A percentile compares a stretch with the other conserved stretches of the same genome.
Conservation (phyloP, 64 coral and sea anemone species). For the Montipora cactus region DNA sequence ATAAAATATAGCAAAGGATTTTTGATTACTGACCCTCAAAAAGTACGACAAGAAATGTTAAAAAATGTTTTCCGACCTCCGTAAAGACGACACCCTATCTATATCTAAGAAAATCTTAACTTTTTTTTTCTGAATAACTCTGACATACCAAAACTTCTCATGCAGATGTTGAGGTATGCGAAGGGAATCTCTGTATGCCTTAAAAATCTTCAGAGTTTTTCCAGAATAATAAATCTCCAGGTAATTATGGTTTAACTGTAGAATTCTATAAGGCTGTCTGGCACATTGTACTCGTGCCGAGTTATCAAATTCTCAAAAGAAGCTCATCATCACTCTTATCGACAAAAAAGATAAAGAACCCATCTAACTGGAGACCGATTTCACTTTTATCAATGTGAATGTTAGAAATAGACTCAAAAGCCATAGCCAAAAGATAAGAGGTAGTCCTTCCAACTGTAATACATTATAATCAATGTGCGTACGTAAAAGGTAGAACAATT, state of each 20-base stretch:
- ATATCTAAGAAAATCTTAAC: constrained; percentile 2
- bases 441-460: not conserved
- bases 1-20: not conserved
- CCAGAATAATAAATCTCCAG: constrained; percentile 9
- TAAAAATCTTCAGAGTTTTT: constrained; percentile 17
- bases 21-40: not conserved
- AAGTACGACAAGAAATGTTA: not conserved
- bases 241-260: constrained; percentile 30
- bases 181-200: constrained; percentile 1
- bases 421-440: not conserved
- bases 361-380: constrained; percentile 15
- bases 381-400: not conserved
- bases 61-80: not conserved
- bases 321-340: constrained; percentile 30
- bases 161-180: not conserved
- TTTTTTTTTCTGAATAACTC: not conserved
- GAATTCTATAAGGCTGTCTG: constrained; percentile 52
- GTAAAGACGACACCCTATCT: not conserved
- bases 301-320: constrained; percentile 23
- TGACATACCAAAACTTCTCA: constrained; percentile 10
- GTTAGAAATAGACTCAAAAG: not conserved
- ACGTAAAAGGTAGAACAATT: not conserved
- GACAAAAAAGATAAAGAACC: constrained; percentile 8
- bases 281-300: not conserved
- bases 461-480: not conserved